Evolutionary conservation across 2,797 vertebrate genomes (phyloP).

Genomic region (Anolis apletophallus): DNA sequence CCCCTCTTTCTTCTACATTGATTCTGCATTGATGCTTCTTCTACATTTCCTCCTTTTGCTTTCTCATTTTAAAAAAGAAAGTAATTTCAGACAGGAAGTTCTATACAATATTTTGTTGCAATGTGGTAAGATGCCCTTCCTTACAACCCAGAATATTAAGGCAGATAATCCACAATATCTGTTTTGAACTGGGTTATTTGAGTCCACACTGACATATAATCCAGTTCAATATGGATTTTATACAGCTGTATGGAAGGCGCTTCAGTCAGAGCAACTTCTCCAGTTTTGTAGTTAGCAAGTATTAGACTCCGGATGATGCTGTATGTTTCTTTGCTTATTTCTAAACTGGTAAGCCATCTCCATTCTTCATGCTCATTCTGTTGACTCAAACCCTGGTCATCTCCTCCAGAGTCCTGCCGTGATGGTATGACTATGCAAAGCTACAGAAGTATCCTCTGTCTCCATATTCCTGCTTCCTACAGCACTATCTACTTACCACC

Average conservation of each 20-base stretch:
- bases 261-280: background rate
- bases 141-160: no score
- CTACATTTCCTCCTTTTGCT: no score
- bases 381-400: background rate
- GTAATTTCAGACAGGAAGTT: background rate
- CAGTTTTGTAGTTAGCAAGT: background rate
- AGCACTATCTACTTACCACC: background rate
- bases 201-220: no score
- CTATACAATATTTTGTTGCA: background rate
- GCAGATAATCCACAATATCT: no score
- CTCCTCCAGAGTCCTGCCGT: background rate
- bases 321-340: background rate
- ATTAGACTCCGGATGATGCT: background rate
- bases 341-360: background rate
- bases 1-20: no score
- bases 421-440: background rate
- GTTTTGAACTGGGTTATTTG: no score
- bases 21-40: no score
- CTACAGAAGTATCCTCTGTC: background rate
- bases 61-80: background rate
- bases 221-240: no score
- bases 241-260: no score
- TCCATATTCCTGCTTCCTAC: background rate
- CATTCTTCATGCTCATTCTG: background rate
- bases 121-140: no score